A percentile compares a stretch with the other conserved stretches of the same genome.
These are phyloP conservation scores for Drosophila setifemur DNA, from an alignment of 1,140 invertebrate genomes.

Conservation along the genomic window DNA sequence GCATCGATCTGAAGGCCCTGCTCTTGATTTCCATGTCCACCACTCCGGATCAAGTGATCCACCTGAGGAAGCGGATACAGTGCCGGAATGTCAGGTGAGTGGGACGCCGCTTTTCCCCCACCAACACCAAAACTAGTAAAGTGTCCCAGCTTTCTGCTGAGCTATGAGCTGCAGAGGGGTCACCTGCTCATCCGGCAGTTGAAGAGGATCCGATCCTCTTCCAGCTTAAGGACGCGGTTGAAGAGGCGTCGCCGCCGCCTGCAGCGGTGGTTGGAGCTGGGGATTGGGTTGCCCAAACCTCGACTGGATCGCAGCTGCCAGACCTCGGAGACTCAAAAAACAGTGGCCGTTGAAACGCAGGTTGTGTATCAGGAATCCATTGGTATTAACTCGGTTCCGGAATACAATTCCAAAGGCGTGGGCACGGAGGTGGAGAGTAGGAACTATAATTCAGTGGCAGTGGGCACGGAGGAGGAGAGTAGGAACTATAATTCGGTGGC, in stretches of 20 bases:
- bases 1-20: slow-evolving; percentile 40
- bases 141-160: too few relatives aligned
- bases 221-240: not conserved
- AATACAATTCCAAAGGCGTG: not conserved
- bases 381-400: too few relatives aligned
- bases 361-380: not conserved
- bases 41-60: not conserved
- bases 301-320: too few relatives aligned
- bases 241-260: not conserved
- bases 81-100: slow-evolving; percentile 34
- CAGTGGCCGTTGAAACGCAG: not conserved
- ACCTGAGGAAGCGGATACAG: slow-evolving; percentile 7
- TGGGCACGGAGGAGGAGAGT: not conserved
- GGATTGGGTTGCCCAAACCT: too few relatives aligned
- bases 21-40: slow-evolving; percentile 23
- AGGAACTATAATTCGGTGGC: not conserved
- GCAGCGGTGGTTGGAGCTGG: not conserved
- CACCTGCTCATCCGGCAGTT: slow-evolving; percentile 18
- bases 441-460: too few relatives aligned
- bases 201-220: not conserved
- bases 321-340: not conserved
- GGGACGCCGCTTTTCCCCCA: too few relatives aligned
- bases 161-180: slow-evolving; percentile 22
- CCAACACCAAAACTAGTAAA: slow-evolving; percentile 31
- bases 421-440: too few relatives aligned